Percentiles rank a stretch among this genome's conserved stretches.
Evolutionary conservation across 2,888 invertebrate species (phyloP).

Genomic region (Sthenelais limicola): DNA sequence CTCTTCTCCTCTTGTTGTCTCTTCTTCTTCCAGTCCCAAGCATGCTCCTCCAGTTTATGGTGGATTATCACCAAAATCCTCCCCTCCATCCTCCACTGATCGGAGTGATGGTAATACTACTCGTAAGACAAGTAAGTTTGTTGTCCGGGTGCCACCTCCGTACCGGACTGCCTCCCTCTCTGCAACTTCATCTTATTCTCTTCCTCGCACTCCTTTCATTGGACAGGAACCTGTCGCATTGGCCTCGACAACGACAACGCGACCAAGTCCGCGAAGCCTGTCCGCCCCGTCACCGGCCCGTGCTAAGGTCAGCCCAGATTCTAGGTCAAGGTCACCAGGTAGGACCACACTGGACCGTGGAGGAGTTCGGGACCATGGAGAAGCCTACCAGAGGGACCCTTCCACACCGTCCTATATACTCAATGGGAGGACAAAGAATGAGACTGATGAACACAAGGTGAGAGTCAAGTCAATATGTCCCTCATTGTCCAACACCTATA

Average conservation of each 20-base stretch:
- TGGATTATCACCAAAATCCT: too few species aligned
- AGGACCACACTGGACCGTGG: neutral
- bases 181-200: constrained; percentile 22
- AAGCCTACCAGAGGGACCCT: neutral
- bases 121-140: constrained; percentile 20
- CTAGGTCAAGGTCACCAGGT: constrained; percentile 11
- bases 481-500: too few species aligned
- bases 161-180: constrained; percentile 12
- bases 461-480: too few species aligned
- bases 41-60: constrained; percentile 8
- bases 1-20: neutral
- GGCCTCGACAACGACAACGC: neutral
- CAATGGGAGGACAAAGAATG: constrained; percentile 55
- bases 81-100: neutral
- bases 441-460: constrained; percentile 71
- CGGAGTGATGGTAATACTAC: neutral
- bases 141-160: neutral
- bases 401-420: constrained; percentile 34
- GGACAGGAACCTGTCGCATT: constrained; percentile 27
- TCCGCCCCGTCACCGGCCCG: constrained; percentile 23
- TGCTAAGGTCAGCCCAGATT: constrained; percentile 1
- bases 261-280: neutral
- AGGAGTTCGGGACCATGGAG: neutral
- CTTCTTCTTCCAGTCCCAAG: constrained; percentile 24
- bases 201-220: constrained; percentile 19